A percentile compares a stretch with the other conserved stretches of the same genome.
Evolutionary conservation across 2,113 vertebrate species (phyloP).

Genomic region (Procavia capensis): DNA sequence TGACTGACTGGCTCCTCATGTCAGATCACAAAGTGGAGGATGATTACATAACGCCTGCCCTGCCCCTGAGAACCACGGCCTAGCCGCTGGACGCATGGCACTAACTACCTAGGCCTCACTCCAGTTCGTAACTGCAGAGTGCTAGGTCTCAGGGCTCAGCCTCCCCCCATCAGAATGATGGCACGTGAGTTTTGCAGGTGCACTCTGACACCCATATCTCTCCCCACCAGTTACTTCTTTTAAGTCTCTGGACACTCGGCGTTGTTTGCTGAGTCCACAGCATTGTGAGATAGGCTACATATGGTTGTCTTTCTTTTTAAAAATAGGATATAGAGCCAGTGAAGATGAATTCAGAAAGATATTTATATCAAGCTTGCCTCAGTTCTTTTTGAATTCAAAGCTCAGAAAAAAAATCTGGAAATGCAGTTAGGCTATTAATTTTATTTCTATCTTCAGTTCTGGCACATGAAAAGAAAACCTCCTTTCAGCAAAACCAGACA

Average conservation of each 20-base stretch:
- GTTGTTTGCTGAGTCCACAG: not conserved
- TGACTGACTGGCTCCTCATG: too few species aligned
- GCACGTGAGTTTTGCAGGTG: not conserved
- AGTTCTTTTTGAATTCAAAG: constrained; percentile 32
- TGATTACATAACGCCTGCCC: too few species aligned
- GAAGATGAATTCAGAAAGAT: not conserved
- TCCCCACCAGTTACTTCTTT: not conserved
- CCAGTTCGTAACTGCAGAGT: not conserved
- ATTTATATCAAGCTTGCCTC: not conserved
- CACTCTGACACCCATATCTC: too few species aligned
- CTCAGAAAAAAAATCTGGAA: not conserved
- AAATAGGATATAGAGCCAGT: not conserved
- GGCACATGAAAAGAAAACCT: not conserved
- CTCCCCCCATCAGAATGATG: not conserved
- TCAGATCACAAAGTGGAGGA: too few species aligned
- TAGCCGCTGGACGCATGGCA: too few species aligned
- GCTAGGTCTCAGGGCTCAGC: not conserved
- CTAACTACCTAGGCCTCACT: not conserved
- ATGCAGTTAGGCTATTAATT: not conserved
- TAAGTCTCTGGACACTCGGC: not conserved
- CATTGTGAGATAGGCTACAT: not conserved
- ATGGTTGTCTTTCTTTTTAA: not conserved
- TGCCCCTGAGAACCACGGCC: too few species aligned
- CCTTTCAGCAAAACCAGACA: not conserved
- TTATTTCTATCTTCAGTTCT: not conserved